These are phyloP conservation scores for Phalloptychus januarius DNA, from an alignment of 2,797 vertebrate species.

Conservation along the genomic window DNA sequence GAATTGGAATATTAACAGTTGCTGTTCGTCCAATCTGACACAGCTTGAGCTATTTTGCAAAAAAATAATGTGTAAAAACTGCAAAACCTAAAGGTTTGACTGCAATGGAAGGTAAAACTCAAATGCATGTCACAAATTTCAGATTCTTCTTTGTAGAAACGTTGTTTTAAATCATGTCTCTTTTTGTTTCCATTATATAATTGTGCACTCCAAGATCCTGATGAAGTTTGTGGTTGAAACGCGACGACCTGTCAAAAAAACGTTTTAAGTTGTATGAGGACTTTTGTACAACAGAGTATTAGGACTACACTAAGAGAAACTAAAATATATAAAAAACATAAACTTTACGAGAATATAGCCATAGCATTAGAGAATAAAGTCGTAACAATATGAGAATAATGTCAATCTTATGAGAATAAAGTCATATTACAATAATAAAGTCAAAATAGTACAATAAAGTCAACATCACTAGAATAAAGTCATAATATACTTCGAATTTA, in stretches of 20 bases:
- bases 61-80: not conserved
- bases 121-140: not conserved
- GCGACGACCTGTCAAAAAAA: not conserved
- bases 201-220: not conserved
- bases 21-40: not conserved
- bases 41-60: not conserved
- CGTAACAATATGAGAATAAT: no score
- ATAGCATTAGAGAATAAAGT: no score
- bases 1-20: not conserved
- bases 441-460: no score
- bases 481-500: no score
- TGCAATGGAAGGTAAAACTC: not conserved
- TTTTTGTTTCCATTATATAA: not conserved
- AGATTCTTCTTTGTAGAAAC: not conserved
- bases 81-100: not conserved
- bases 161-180: not conserved
- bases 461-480: no score
- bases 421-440: no score
- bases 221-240: not conserved
- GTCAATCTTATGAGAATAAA: no score
- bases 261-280: not conserved
- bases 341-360: no score
- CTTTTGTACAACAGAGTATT: not conserved
- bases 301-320: no score
- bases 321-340: no score